Percentiles rank a stretch among this genome's conserved stretches.
Conservation (phyloP, 2,113 vertebrate species). For the Tylochromis polylepis region DNA sequence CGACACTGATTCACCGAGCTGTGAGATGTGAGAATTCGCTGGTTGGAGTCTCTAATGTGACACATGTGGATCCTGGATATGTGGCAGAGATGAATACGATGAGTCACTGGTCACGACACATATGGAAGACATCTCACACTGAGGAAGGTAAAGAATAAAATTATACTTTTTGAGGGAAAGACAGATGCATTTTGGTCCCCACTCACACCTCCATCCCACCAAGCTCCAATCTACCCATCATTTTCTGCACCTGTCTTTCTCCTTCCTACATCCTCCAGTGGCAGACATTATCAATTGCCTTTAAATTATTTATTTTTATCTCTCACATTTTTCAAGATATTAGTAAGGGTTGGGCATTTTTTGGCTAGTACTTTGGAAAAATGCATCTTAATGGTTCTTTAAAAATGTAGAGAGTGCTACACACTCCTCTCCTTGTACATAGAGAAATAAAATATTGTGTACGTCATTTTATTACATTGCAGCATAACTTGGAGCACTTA, state of each 20-base stretch:
- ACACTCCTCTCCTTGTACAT: background rate
- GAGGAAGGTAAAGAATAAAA: background rate
- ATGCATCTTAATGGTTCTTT: background rate
- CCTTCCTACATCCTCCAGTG: background rate
- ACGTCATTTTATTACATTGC: background rate
- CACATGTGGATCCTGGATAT: background rate
- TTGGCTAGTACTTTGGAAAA: background rate
- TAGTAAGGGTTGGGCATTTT: background rate
- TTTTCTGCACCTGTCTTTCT: background rate
- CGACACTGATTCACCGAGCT: background rate
- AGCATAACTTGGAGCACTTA: background rate
- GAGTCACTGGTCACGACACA: slow-evolving; percentile 11
- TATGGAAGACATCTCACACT: background rate
- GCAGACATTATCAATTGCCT: slow-evolving; percentile 12
- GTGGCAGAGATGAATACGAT: background rate
- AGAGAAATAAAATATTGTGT: background rate
- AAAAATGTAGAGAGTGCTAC: background rate
- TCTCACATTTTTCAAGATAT: background rate
- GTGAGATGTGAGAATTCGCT: background rate
- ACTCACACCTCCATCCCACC: background rate
- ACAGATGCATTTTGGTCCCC: background rate
- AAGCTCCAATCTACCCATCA: background rate
- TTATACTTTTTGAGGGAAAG: background rate
- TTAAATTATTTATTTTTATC: background rate
- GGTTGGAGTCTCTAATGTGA: background rate